These are phyloP conservation scores for Phenganax stokvisi DNA, from an alignment of 92 coral and sea anemone genomes.

Conservation along the genomic window DNA sequence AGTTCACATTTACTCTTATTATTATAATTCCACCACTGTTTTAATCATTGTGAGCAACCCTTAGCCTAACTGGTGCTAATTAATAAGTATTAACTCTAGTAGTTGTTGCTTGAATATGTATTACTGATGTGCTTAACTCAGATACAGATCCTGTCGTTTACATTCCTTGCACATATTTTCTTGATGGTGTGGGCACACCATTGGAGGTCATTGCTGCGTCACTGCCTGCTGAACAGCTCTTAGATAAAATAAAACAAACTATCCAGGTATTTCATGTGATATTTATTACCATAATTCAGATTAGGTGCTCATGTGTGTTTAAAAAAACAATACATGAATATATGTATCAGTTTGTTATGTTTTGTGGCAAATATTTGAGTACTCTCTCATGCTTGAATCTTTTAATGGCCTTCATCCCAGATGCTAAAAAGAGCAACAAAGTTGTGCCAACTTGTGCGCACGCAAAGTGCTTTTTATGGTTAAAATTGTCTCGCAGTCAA, in stretches of 20 bases:
- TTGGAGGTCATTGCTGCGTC: conserved; percentile 79
- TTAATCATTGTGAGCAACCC: too few relatives aligned
- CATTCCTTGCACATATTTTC: conserved; percentile 76
- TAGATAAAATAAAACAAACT: conserved; percentile 58
- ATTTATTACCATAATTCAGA: not conserved
- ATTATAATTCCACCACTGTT: not conserved
- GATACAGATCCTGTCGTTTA: conserved; percentile 81
- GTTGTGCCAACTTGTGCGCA: not conserved
- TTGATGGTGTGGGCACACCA: conserved; percentile 82
- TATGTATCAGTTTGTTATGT: not conserved
- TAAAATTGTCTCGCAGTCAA: too few relatives aligned
- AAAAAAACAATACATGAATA: too few relatives aligned
- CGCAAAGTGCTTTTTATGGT: not conserved
- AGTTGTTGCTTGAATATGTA: not conserved
- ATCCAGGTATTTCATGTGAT: conserved; percentile 57
- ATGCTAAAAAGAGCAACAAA: not conserved
- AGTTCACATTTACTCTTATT: not conserved
- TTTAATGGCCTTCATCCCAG: not conserved
- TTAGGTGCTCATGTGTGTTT: not conserved
- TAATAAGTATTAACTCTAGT: too few relatives aligned
- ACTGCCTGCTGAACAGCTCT: conserved; percentile 59
- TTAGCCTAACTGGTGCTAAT: too few relatives aligned
- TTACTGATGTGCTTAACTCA: not conserved
- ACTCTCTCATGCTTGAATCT: not conserved
- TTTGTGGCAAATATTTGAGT: not conserved